A percentile compares a stretch with the other conserved stretches of the same genome.
These are phyloP conservation scores for Drosophila neotestacea DNA, from an alignment of 2,888 invertebrate species.

Conservation along the genomic window DNA sequence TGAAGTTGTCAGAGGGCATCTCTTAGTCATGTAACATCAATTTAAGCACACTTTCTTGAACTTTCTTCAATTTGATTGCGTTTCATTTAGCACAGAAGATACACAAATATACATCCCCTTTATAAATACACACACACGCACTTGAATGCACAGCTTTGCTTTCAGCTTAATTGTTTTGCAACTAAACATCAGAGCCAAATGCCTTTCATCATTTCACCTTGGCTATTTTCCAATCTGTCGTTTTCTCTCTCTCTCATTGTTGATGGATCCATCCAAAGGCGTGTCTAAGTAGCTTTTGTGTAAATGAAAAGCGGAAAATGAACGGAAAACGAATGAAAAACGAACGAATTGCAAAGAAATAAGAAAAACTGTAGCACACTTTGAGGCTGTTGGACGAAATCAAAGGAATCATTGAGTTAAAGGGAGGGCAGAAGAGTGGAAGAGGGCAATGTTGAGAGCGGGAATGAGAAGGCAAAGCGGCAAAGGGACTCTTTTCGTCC, in stretches of 20 bases:
- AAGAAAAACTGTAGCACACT: constrained; percentile 56
- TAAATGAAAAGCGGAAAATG: constrained; percentile 65
- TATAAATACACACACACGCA: constrained; percentile 20
- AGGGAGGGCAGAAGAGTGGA: not conserved
- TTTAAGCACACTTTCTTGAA: constrained; percentile 22
- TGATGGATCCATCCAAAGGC: constrained; percentile 43
- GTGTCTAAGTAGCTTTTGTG: constrained; percentile 78
- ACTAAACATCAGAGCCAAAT: constrained; percentile 75
- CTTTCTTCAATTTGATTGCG: constrained; percentile 44
- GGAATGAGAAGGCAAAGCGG: not conserved
- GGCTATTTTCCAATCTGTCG: constrained; percentile 30
- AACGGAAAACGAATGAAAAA: constrained; percentile 28
- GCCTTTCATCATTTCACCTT: constrained; percentile 68
- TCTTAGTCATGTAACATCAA: constrained; percentile 16
- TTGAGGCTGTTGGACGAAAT: constrained; percentile 55
- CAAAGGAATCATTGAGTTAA: constrained; percentile 46
- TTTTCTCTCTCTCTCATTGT: not conserved
- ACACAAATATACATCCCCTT: not conserved
- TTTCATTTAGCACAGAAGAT: constrained; percentile 50
- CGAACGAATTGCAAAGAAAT: constrained; percentile 29
- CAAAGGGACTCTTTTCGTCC: not conserved
- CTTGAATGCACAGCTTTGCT: constrained; percentile 73
- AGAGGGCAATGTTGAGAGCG: not conserved
- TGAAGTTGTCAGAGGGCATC: constrained; percentile 19
- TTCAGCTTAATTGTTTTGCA: constrained; percentile 80